Evolutionary conservation across 2,113 vertebrate genomes (phyloP).

Genomic region (Varanus komodoensis): DNA sequence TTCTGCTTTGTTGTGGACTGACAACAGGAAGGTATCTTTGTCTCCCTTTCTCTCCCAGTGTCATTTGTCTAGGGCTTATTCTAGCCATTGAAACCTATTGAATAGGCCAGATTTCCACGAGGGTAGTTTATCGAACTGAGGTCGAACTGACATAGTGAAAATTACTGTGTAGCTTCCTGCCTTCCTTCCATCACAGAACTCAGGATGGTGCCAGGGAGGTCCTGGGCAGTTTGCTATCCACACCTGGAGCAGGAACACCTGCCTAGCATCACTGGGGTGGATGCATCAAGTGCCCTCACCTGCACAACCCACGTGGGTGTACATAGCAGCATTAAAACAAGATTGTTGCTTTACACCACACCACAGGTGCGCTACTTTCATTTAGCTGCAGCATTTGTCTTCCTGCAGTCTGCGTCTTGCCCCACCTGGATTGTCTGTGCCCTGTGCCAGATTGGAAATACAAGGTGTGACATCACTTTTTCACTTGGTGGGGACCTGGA

Average conservation of each 20-base stretch:
- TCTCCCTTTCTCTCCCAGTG: neutral
- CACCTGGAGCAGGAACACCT: neutral
- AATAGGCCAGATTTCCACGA: neutral
- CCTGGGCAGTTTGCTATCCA: neutral
- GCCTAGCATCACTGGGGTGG: neutral
- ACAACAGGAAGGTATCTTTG: neutral
- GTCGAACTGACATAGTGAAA: neutral
- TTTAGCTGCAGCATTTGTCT: neutral
- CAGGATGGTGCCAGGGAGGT: neutral
- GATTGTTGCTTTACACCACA: neutral
- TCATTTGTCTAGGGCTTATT: neutral
- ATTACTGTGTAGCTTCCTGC: neutral
- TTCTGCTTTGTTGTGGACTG: conserved; percentile 21
- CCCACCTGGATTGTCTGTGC: neutral
- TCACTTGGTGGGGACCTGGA: neutral
- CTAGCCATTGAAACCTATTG: neutral
- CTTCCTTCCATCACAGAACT: neutral
- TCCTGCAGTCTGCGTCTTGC: neutral
- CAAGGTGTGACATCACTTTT: neutral
- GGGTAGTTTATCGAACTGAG: neutral
- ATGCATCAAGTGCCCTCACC: neutral
- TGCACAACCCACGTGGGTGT: neutral
- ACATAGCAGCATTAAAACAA: neutral
- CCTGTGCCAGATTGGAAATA: neutral
- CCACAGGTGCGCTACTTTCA: neutral